A percentile compares a stretch with the other conserved stretches of the same genome.
Conservation (phyloP, 2,113 vertebrate genomes). For the Dipodomys ordii region DNA sequence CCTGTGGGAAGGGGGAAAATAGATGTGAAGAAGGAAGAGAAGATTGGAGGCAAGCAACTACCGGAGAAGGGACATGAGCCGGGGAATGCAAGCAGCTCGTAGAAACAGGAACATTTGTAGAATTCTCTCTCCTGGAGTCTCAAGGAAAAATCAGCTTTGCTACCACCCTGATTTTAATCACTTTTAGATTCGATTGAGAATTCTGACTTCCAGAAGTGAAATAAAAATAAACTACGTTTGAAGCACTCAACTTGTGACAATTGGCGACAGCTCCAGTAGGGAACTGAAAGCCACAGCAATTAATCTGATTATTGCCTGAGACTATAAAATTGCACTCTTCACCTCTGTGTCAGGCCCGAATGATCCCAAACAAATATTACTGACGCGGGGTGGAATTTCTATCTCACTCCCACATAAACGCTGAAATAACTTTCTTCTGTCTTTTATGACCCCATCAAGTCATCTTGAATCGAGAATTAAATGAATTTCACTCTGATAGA, state of each 20-base stretch:
- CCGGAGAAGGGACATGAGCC: background rate
- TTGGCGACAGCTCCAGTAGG: background rate
- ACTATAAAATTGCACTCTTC: background rate
- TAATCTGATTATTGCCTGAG: background rate
- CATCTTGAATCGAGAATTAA: background rate
- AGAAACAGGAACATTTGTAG: background rate
- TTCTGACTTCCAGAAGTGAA: background rate
- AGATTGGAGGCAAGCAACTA: background rate
- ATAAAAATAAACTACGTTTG: background rate
- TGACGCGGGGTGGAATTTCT: background rate
- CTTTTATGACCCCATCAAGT: background rate
- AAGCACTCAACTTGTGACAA: background rate
- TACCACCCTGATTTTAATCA: background rate
- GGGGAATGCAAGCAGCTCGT: too few species aligned
- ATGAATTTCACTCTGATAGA: background rate
- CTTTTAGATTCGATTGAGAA: background rate
- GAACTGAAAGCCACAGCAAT: background rate
- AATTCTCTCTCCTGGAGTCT: rapidly evolving
- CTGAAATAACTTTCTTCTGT: background rate
- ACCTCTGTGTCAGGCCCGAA: background rate
- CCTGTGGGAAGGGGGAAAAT: background rate
- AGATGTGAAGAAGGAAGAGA: background rate
- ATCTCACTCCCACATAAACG: background rate
- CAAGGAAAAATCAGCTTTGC: background rate
- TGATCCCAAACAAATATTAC: background rate